These are phyloP conservation scores for Thysanoteuthis rhombus DNA, from an alignment of 2,888 invertebrate species.

Conservation along the genomic window DNA sequence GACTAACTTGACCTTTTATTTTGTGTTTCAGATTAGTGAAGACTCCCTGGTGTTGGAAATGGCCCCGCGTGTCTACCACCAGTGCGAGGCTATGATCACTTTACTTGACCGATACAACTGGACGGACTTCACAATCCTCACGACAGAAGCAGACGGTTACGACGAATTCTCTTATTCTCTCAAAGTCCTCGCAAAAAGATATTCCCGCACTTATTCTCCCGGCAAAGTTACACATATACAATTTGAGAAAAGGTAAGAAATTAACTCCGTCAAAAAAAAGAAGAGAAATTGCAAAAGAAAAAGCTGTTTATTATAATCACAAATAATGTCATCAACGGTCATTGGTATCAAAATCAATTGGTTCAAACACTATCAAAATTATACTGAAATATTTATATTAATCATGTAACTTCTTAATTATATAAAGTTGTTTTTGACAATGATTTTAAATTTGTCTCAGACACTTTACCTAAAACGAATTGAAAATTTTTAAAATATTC, in stretches of 20 bases:
- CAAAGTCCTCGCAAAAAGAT: conserved; percentile 72
- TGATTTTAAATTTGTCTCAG: too few species aligned
- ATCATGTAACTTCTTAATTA: too few species aligned
- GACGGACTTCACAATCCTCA: conserved; percentile 92
- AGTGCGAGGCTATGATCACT: conserved; percentile 94
- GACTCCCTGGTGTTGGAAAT: conserved; percentile 90
- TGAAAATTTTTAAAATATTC: too few species aligned
- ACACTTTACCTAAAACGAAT: too few species aligned
- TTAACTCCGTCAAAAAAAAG: not conserved
- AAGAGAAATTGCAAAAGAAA: too few species aligned
- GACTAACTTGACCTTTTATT: too few species aligned
- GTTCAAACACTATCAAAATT: too few species aligned
- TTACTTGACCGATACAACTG: conserved; percentile 94
- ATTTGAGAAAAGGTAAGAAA: conserved; percentile 16
- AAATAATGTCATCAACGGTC: too few species aligned
- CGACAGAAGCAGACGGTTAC: conserved; percentile 83
- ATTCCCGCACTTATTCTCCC: not conserved
- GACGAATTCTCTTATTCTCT: conserved; percentile 95
- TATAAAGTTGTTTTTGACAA: too few species aligned
- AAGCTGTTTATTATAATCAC: too few species aligned
- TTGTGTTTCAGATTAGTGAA: conserved; percentile 69
- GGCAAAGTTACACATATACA: not conserved
- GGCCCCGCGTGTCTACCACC: conserved; percentile 95
- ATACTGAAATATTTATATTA: too few species aligned
- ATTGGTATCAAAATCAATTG: too few species aligned